Base-by-base conservation (phyloP, 2,888 invertebrate species). In the Polymixis lichenea region DNA sequence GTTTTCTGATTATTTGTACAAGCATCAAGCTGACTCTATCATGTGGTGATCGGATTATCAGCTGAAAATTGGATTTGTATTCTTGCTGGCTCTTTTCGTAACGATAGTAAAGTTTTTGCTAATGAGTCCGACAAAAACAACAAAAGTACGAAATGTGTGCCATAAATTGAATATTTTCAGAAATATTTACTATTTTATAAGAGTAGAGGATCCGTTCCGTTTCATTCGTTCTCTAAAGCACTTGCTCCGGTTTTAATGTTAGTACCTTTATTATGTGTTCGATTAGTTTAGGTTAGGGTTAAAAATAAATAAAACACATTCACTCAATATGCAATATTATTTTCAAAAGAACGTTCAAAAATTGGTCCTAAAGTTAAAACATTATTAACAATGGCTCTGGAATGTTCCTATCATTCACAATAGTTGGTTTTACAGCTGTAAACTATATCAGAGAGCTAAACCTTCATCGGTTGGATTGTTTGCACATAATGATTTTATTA, bases 1-100 rank as follows among this genome's bases (percentile, higher is more conserved):
- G 82, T 97, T 97, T 89, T 97, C 97, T 8, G 96, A 97, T 84
- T 95, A 96, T 88, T 87, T 97, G 84, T 93, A 94, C 86, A 97
- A 97, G 89, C 95, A 97, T 78, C 96, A 97, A 89, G 97, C 97
- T 1, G 97, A 97, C 86, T 97, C 97, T 55, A 97, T 97, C 88
- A 96, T 97, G 95, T 97, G 97, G 97, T 97, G 86, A 93, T 70
- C 72, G 60, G 46, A 64, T 55, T 55, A 75, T 75, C 38, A 77
- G 80, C 61, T 77, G 28, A n/a, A 49, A 43, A 66, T 60, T 62
- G 25, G 38, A 73, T 75, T 60, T 72, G 25, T 64, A 60, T 69
- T 32, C 66, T 72, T 61, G 72, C 61, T 58, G 60, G 70, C 65
- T 70, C 55, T 62, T 62, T 70, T 70, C 83, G 83, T 78, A 76